Percentiles rank a stretch among this genome's conserved stretches.
Conservation (phyloP, 2,888 invertebrate species). For the Troides helena region DNA sequence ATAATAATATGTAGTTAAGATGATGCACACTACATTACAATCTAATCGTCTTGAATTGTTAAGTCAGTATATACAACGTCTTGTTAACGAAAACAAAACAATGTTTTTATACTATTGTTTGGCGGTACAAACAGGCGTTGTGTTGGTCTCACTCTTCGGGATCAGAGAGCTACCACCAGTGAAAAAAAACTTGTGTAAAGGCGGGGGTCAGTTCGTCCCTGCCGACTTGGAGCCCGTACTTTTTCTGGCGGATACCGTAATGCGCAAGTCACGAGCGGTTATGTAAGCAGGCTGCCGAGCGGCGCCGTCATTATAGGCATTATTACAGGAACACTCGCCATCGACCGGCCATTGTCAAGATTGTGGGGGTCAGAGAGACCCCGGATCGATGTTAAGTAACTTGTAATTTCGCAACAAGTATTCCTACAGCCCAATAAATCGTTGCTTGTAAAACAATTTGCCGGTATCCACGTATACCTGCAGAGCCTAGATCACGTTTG, state of each 20-base stretch:
- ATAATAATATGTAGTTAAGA: too few species aligned
- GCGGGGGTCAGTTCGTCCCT: slow-evolving; percentile 34
- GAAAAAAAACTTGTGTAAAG: slow-evolving; percentile 1
- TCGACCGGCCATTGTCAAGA: slow-evolving; percentile 76
- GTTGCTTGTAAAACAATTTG: slow-evolving; percentile 73
- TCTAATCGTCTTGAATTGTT: too few species aligned
- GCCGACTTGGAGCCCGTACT: slow-evolving; percentile 55
- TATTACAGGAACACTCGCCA: slow-evolving; percentile 67
- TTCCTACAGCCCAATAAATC: slow-evolving; percentile 74
- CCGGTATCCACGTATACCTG: slow-evolving; percentile 44
- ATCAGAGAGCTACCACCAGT: too few species aligned
- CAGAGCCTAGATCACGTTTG: slow-evolving; percentile 58
- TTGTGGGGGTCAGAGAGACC: slow-evolving; percentile 74
- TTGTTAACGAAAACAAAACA: too few species aligned
- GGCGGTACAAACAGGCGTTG: too few species aligned
- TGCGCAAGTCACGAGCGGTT: slow-evolving; percentile 79
- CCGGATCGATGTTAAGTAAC: slow-evolving; percentile 57
- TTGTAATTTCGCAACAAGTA: slow-evolving; percentile 71
- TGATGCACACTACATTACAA: too few species aligned
- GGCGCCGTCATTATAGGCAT: slow-evolving; percentile 75
- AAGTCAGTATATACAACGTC: too few species aligned
- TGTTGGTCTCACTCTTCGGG: too few species aligned
- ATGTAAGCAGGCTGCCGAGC: slow-evolving; percentile 75
- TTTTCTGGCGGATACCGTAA: slow-evolving; percentile 76
- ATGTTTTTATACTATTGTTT: too few species aligned